Evolutionary conservation across 1,140 invertebrate genomes (phyloP).

Genomic region (Gonatopus flavifemur): DNA sequence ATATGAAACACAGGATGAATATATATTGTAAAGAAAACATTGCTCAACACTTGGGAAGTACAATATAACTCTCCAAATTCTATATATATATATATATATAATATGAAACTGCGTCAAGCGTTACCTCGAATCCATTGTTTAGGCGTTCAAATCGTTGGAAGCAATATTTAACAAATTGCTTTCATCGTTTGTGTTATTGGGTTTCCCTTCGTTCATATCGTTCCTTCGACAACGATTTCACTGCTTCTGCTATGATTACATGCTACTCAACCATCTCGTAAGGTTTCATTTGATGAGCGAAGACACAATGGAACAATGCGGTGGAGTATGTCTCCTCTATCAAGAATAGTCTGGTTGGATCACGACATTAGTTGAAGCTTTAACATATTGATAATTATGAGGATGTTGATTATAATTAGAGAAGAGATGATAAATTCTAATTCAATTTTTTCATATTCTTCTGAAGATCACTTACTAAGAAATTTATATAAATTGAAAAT

Average conservation of each 20-base stretch:
- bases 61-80: neutral
- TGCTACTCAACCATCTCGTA: neutral
- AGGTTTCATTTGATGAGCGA: conserved; percentile 6
- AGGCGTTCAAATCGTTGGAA: conserved; percentile 6
- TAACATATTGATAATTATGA: no score
- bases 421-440: no score
- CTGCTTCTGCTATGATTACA: neutral
- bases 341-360: no score
- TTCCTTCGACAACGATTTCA: neutral
- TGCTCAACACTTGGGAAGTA: neutral
- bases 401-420: no score
- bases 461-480: no score
- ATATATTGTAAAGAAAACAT: no score
- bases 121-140: neutral
- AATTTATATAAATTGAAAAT: no score
- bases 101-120: neutral
- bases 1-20: no score
- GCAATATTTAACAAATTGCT: conserved; percentile 24
- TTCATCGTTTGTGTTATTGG: conserved; percentile 7
- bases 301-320: neutral
- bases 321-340: no score
- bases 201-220: neutral
- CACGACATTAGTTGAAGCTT: no score
- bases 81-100: neutral
- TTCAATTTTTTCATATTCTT: no score